Evolutionary conservation across 1,140 invertebrate genomes (phyloP).

Genomic region (Pteromalus puparum): DNA sequence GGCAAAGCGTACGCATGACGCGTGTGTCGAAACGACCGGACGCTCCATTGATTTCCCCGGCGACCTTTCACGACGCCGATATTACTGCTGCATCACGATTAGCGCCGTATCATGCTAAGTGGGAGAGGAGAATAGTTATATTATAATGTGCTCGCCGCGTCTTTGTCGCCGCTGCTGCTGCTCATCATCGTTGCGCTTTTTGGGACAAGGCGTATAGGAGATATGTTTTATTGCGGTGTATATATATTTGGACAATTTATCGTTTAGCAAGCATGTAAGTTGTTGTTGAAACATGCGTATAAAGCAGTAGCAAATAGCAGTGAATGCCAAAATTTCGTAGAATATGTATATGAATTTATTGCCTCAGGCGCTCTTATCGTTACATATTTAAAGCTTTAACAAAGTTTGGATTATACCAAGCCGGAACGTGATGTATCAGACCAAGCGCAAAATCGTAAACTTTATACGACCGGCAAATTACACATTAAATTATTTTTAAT

Average conservation of each 20-base stretch:
- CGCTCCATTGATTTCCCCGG: constrained; percentile 39
- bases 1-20: constrained; percentile 39
- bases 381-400: neutral
- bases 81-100: constrained; percentile 1
- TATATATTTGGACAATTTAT: too few species aligned
- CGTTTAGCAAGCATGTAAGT: too few species aligned
- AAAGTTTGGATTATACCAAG: too few species aligned
- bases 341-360: neutral
- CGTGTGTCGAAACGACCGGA: constrained; percentile 35
- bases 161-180: too few species aligned
- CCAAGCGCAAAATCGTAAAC: neutral
- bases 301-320: too few species aligned
- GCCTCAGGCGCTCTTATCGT: neutral
- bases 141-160: neutral
- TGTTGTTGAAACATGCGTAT: too few species aligned
- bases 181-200: too few species aligned
- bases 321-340: neutral
- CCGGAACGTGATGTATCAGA: neutral
- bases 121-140: neutral
- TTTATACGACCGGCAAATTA: neutral
- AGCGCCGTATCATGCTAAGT: neutral
- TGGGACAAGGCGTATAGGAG: too few species aligned
- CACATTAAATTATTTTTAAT: neutral
- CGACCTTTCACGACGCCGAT: constrained; percentile 15
- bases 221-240: too few species aligned